Conservation (phyloP, 2,113 vertebrate genomes). For the Sebastes fasciatus region DNA sequence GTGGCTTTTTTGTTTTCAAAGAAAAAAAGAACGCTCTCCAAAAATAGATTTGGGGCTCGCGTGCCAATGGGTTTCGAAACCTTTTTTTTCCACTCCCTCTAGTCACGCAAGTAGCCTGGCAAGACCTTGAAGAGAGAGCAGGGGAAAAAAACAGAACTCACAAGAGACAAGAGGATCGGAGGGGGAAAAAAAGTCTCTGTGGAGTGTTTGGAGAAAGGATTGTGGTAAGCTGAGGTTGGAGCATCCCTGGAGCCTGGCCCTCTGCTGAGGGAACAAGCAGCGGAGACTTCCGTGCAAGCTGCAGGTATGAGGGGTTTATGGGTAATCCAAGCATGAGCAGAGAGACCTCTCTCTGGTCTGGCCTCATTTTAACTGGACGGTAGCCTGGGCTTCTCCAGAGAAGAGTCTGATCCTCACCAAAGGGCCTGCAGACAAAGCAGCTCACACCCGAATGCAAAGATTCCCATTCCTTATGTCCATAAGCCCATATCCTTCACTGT, state of each 20-base stretch:
- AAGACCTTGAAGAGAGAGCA: conserved; percentile 77
- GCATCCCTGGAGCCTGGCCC: conserved; percentile 67
- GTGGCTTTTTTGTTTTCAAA: conserved; percentile 81
- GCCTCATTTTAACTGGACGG: conserved; percentile 69
- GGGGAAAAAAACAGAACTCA: conserved; percentile 66
- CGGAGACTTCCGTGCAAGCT: conserved; percentile 73
- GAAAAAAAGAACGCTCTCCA: conserved; percentile 79
- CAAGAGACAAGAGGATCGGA: conserved; percentile 67
- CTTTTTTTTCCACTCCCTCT: conserved; percentile 83
- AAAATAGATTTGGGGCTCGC: conserved; percentile 87
- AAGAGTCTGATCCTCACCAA: conserved; percentile 61
- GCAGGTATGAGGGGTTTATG: conserved; percentile 77
- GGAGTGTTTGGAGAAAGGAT: conserved; percentile 72
- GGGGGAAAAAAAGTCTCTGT: conserved; percentile 43
- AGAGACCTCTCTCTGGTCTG: conserved; percentile 55
- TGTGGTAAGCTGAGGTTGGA: conserved; percentile 64
- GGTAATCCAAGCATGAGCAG: conserved; percentile 73
- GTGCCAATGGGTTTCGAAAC: conserved; percentile 85
- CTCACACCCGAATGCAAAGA: conserved; percentile 47
- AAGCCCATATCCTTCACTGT: conserved; percentile 27
- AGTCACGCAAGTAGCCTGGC: conserved; percentile 88
- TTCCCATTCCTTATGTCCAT: conserved; percentile 43
- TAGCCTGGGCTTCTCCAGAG: conserved; percentile 52
- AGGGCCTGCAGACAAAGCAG: conserved; percentile 46
- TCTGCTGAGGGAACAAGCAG: conserved; percentile 55